phyloP scores from a whole-genome alignment of 1,140 invertebrate species.

The Drosophila jambulina region DNA sequence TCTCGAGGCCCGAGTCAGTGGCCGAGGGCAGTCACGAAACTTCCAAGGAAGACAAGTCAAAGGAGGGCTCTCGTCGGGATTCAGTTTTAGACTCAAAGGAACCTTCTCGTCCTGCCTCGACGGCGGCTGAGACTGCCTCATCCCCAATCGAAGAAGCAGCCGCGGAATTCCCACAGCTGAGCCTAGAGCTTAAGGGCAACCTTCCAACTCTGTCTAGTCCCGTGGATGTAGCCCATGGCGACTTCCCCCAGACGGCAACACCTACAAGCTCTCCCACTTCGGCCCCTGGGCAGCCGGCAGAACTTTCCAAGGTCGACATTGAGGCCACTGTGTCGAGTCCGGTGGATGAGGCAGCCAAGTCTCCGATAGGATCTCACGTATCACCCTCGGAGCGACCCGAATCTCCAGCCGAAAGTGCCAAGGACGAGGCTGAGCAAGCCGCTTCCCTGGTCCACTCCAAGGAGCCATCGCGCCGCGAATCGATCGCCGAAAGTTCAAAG shows the following conservation, averaged over 20 bases:
- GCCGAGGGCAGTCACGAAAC: slow-evolving; percentile 11
- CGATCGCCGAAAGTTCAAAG: slow-evolving; percentile 40
- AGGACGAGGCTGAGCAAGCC: slow-evolving; percentile 38
- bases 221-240: slow-evolving; percentile 38
- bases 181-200: neutral
- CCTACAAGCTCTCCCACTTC: slow-evolving; percentile 25
- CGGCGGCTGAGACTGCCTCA: slow-evolving; percentile 20
- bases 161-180: slow-evolving; percentile 14
- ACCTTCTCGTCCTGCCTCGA: slow-evolving; percentile 28
- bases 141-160: slow-evolving; percentile 26
- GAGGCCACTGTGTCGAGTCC: slow-evolving; percentile 35
- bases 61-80: neutral
- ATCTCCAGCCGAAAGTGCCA: slow-evolving; percentile 44
- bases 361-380: neutral
- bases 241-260: slow-evolving; percentile 27
- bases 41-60: slow-evolving; percentile 7
- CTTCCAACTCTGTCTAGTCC: slow-evolving; percentile 32
- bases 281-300: slow-evolving; percentile 7
- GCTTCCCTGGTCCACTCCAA: slow-evolving; percentile 42
- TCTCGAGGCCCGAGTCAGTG: slow-evolving; percentile 27
- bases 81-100: slow-evolving; percentile 23
- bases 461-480: slow-evolving; percentile 38
- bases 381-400: slow-evolving; percentile 16
- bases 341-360: slow-evolving; percentile 34
- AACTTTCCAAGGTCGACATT: slow-evolving; percentile 14